Evolutionary conservation across 2,113 vertebrate species (phyloP).

Genomic region (Dasyprocta punctata): DNA sequence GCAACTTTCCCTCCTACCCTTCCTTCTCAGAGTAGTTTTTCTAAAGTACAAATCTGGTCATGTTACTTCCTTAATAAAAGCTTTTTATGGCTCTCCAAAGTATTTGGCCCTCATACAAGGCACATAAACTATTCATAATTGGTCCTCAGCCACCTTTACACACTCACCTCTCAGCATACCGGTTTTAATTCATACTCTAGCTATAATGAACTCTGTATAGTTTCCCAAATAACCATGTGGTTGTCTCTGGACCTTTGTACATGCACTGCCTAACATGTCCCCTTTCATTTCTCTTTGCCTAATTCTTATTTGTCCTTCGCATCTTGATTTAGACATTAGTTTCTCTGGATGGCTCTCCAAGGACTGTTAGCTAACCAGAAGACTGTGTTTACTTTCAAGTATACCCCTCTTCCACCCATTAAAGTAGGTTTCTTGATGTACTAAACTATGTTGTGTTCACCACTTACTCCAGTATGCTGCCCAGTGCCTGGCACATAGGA

Average conservation of each 20-base stretch:
- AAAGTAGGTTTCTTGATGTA: constrained; percentile 1
- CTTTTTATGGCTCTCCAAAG: background rate
- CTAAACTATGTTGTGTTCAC: constrained; percentile 45
- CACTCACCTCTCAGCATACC: background rate
- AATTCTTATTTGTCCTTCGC: constrained; percentile 45
- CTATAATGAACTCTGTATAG: background rate
- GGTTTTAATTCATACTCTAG: background rate
- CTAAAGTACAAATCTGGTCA: constrained; percentile 15
- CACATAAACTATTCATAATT: background rate
- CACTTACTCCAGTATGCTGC: background rate
- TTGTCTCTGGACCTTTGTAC: background rate
- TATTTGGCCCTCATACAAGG: background rate
- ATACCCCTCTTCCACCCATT: background rate
- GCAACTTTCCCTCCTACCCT: background rate
- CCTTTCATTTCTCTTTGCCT: background rate
- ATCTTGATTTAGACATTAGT: background rate
- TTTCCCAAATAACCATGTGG: background rate
- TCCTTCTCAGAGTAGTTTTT: background rate
- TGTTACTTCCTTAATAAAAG: constrained; percentile 29
- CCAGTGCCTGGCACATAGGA: background rate
- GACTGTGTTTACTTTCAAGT: background rate
- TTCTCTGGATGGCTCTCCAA: constrained; percentile 20
- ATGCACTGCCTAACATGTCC: background rate
- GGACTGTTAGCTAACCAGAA: background rate
- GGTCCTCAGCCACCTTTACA: background rate